Conservation (phyloP, 2,113 vertebrate species). For the Alectura lathami region DNA sequence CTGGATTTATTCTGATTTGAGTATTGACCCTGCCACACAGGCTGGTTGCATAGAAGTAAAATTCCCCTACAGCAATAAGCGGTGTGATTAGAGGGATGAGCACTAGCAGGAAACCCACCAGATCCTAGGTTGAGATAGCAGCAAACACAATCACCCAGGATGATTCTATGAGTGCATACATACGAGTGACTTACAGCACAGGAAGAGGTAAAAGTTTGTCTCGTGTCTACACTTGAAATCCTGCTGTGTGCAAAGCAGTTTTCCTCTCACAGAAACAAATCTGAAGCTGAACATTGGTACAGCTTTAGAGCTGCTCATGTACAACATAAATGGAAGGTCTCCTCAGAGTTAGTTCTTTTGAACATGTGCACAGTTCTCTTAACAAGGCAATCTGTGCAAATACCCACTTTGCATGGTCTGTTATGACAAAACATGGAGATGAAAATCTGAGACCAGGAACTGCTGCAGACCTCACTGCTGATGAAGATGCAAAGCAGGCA, state of each 20-base stretch:
- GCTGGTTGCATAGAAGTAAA: neutral
- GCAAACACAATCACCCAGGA: neutral
- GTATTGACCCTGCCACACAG: neutral
- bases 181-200: too few relatives aligned
- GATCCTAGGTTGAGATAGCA: neutral
- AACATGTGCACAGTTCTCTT: neutral
- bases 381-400: neutral
- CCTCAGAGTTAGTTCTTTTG: neutral
- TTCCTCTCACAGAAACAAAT: neutral
- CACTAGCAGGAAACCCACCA: fast-evolving
- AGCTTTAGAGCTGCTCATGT: neutral
- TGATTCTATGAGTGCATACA: fast-evolving
- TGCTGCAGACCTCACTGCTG: neutral
- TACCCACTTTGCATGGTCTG: neutral
- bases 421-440: neutral
- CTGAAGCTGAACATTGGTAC: neutral
- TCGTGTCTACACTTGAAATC: neutral
- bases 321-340: neutral
- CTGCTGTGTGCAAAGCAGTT: fast-evolving
- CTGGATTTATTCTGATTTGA: neutral
- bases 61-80: neutral
- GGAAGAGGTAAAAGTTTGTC: neutral
- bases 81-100: neutral
- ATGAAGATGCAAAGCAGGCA: too few relatives aligned
- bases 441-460: neutral